Percentiles rank a stretch among this genome's conserved stretches.
Evolutionary conservation across 2,113 vertebrate genomes (phyloP).

Genomic region (Tragelaphus imberbis): DNA sequence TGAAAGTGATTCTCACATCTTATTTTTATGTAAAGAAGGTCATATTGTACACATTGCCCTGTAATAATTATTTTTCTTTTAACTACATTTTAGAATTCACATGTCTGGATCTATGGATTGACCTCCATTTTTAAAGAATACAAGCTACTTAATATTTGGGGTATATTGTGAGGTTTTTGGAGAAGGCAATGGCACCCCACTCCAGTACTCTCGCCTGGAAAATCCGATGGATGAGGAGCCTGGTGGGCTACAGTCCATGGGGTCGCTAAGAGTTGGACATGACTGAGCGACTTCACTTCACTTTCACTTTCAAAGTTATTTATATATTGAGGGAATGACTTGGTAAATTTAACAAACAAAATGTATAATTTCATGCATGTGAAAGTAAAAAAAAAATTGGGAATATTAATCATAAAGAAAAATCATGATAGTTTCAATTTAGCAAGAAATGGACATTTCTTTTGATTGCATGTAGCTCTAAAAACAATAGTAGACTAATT

Average conservation of each 20-base stretch:
- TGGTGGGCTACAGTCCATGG: too few relatives aligned
- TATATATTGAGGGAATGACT: not conserved
- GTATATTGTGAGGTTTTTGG: not conserved
- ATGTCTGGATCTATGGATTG: not conserved
- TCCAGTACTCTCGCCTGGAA: too few relatives aligned
- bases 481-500: not conserved
- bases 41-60: not conserved
- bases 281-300: too few relatives aligned
- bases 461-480: not conserved
- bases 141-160: not conserved
- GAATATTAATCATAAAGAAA: not conserved
- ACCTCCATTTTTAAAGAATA: not conserved
- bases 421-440: not conserved
- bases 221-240: too few relatives aligned
- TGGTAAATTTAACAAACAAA: not conserved
- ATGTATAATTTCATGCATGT: not conserved
- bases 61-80: not conserved
- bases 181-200: too few relatives aligned
- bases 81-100: not conserved
- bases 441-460: not conserved
- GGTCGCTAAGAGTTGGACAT: too few relatives aligned
- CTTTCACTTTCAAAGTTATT: not conserved
- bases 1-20: not conserved
- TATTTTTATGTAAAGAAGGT: not conserved
- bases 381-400: not conserved